Evolutionary conservation across 2,797 vertebrate species (phyloP).

Genomic region (Pseudochromis fuscus): DNA sequence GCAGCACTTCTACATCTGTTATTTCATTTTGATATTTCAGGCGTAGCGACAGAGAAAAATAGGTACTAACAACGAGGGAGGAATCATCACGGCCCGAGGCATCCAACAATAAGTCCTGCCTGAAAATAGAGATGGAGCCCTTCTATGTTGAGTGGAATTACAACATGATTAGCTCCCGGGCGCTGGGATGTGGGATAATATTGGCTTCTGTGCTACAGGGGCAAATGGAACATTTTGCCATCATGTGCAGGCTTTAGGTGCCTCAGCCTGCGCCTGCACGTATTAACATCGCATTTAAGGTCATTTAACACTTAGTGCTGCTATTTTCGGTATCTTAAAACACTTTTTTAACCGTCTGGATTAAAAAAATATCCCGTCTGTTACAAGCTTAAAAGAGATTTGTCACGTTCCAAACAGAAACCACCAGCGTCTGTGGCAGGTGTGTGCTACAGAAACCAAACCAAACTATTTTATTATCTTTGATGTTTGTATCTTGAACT

Average conservation of each 20-base stretch:
- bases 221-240: constrained; percentile 14
- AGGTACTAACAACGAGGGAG: constrained; percentile 37
- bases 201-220: constrained; percentile 24
- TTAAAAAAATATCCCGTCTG: background rate
- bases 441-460: too few species aligned
- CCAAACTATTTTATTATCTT: too few species aligned
- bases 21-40: constrained; percentile 58
- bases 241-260: constrained; percentile 17
- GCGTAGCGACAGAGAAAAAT: constrained; percentile 26
- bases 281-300: background rate
- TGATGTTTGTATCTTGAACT: too few species aligned
- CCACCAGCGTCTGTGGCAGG: too few species aligned
- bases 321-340: background rate
- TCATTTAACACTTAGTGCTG: background rate
- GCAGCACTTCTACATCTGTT: constrained; percentile 33
- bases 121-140: constrained; percentile 64
- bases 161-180: constrained; percentile 47
- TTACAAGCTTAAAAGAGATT: too few species aligned
- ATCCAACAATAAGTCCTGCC: constrained; percentile 41
- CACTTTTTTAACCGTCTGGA: background rate
- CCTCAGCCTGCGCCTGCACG: background rate
- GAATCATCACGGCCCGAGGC: constrained; percentile 41
- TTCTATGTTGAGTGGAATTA: constrained; percentile 56
- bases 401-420: too few species aligned
- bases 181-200: constrained; percentile 39